These are phyloP conservation scores for Hexactinellida sp. DNA, from an alignment of 37 sponge, comb jelly and placozoan genomes.

Conservation along the genomic window DNA sequence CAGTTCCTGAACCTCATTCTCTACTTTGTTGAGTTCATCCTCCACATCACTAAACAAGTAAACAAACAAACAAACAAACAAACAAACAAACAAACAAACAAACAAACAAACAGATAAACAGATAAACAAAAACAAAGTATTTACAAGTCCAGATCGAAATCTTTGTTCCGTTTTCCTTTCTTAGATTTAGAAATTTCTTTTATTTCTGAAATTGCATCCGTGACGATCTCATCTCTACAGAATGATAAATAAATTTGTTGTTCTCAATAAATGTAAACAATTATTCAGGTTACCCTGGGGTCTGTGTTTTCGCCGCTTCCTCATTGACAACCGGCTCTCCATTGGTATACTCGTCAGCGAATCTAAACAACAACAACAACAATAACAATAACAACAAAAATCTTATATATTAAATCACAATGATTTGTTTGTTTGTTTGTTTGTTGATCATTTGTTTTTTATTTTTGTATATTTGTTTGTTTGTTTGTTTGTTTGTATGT, in stretches of 20 bases:
- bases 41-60: background rate
- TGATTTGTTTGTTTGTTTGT: background rate
- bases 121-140: background rate
- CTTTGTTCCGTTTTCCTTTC: background rate
- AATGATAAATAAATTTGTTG: background rate
- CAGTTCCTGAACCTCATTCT: background rate
- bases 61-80: background rate
- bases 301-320: background rate
- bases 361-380: background rate
- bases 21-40: background rate
- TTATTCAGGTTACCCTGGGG: background rate
- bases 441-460: background rate
- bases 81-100: background rate
- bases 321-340: background rate
- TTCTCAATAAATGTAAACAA: background rate
- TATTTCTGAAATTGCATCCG: background rate
- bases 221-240: background rate
- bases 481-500: too few relatives aligned
- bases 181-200: background rate
- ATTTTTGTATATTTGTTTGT: too few relatives aligned
- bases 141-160: constrained; percentile 11
- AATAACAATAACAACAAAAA: background rate
- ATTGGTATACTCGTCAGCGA: background rate
- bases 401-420: too few relatives aligned
- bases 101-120: too few relatives aligned